A percentile compares a stretch with the other conserved stretches of the same genome.
phyloP scores from a whole-genome alignment of 2,113 vertebrate species.

The Phoxinus phoxinus region DNA sequence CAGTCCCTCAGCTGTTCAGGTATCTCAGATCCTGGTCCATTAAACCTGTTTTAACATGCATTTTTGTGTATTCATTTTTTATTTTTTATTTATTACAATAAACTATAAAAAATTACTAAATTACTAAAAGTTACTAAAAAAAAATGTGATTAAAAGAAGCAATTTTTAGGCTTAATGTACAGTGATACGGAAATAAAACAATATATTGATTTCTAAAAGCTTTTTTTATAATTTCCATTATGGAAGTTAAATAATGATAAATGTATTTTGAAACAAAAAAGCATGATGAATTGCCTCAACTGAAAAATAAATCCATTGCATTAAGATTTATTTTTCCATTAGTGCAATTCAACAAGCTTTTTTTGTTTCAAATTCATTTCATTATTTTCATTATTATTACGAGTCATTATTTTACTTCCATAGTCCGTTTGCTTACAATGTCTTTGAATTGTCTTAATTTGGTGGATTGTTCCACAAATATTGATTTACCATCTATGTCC shows the following conservation, averaged over 20 bases:
- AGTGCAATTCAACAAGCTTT: too few species aligned
- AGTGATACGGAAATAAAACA: background rate
- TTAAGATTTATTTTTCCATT: too few species aligned
- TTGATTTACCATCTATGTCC: too few species aligned
- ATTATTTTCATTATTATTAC: too few species aligned
- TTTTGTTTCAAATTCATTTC: too few species aligned
- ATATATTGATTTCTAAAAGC: background rate
- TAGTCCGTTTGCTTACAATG: background rate
- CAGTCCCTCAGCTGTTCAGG: slow-evolving; percentile 90
- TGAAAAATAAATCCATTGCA: too few species aligned
- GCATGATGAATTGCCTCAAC: too few species aligned
- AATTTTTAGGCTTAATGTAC: background rate
- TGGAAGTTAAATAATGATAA: too few species aligned
- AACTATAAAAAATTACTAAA: too few species aligned
- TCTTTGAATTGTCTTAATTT: background rate
- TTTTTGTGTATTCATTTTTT: background rate
- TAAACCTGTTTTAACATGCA: background rate
- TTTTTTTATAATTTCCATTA: background rate
- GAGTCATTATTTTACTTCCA: too few species aligned
- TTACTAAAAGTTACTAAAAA: too few species aligned
- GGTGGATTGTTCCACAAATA: background rate
- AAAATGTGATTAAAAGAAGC: background rate
- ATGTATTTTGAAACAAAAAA: too few species aligned
- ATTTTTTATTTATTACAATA: background rate
- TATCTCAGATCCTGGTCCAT: slow-evolving; percentile 56